Evolutionary conservation across 2,797 vertebrate species (phyloP).

Genomic region (Sphenopsis melanotis): DNA sequence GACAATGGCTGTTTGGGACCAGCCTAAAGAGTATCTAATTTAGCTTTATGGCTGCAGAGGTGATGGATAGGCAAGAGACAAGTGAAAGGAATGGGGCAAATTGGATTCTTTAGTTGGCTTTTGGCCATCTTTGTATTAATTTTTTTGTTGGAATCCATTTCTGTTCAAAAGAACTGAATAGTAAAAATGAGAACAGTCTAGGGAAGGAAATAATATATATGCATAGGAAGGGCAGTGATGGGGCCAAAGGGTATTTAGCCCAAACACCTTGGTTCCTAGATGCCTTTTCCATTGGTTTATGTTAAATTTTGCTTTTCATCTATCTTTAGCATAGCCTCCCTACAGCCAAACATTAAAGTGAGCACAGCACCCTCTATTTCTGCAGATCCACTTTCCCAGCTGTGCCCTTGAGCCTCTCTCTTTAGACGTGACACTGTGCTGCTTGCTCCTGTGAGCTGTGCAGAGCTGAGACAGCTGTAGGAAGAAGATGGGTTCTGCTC

Average conservation of each 20-base stretch:
- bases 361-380: neutral
- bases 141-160: neutral
- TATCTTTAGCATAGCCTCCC: neutral
- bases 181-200: neutral
- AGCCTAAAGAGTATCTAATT: neutral
- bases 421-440: neutral
- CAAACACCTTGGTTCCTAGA: neutral
- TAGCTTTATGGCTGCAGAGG: neutral
- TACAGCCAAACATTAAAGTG: neutral
- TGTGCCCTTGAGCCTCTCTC: neutral
- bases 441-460: neutral
- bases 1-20: neutral
- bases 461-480: neutral
- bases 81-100: neutral
- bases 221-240: neutral
- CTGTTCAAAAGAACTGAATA: neutral
- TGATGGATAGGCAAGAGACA: neutral
- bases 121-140: neutral
- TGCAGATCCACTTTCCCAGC: neutral
- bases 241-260: neutral
- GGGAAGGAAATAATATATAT: neutral
- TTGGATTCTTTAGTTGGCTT: neutral
- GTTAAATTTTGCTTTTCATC: neutral
- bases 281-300: neutral
- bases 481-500: neutral